These are phyloP conservation scores for Tipula lateralis DNA, from an alignment of 2,888 invertebrate species.

Conservation along the genomic window DNA sequence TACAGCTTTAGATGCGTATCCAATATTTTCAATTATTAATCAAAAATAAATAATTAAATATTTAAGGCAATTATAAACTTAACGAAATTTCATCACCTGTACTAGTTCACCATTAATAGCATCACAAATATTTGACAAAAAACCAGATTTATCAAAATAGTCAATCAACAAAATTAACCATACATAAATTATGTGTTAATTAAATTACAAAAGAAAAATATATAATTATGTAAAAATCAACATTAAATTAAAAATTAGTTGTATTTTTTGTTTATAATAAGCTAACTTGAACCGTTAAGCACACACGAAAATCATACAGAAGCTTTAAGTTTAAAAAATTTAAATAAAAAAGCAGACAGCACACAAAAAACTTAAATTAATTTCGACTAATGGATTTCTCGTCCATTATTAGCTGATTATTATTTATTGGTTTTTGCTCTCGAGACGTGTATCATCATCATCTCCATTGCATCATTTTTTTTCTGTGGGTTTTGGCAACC, in stretches of 20 bases:
- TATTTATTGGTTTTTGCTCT: not conserved
- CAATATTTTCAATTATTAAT: not conserved
- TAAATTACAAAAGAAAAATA: constrained; percentile 14
- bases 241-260: not conserved
- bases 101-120: not conserved
- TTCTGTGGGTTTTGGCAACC: not conserved
- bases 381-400: not conserved
- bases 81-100: not conserved
- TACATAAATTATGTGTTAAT: not conserved
- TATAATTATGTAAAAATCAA: not conserved
- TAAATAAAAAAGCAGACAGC: not conserved
- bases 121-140: not conserved
- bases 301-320: not conserved
- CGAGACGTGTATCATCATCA: not conserved
- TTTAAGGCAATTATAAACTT: not conserved
- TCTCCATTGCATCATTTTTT: not conserved
- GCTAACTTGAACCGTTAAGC: not conserved
- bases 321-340: not conserved
- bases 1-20: not conserved
- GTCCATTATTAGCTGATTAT: not conserved
- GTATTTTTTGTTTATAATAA: not conserved
- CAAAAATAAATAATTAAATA: not conserved
- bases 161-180: not conserved
- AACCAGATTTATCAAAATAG: not conserved
- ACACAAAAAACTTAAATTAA: not conserved